Conservation (phyloP, 2,113 vertebrate species). For the Psettodes erumei region DNA sequence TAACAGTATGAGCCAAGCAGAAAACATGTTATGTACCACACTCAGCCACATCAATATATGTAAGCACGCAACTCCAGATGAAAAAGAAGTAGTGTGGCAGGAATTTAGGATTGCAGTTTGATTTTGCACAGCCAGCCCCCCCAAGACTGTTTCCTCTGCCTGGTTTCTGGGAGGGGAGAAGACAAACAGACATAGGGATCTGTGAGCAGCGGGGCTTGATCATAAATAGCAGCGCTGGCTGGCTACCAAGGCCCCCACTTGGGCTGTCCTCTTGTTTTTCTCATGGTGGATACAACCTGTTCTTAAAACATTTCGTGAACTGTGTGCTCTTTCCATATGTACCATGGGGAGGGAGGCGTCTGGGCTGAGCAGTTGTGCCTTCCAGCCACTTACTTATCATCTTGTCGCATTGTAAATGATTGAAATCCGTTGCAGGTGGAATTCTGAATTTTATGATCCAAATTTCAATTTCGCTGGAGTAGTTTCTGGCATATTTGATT, state of each 20-base stretch:
- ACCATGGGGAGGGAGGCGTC: not conserved
- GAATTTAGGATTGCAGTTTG: slow-evolving; percentile 24
- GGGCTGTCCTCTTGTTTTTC: slow-evolving; percentile 51
- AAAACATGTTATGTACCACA: not conserved
- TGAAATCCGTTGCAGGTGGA: not conserved
- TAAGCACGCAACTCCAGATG: not conserved
- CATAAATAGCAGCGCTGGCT: slow-evolving; percentile 73
- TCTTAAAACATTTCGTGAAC: slow-evolving; percentile 48
- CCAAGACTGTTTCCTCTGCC: slow-evolving; percentile 29
- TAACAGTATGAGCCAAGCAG: not conserved
- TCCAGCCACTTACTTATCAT: slow-evolving; percentile 14
- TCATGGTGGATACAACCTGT: slow-evolving; percentile 54
- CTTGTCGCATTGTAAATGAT: slow-evolving; percentile 10
- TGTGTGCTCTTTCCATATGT: slow-evolving; percentile 38
- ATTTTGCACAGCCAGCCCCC: slow-evolving; percentile 31
- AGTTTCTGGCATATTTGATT: not conserved
- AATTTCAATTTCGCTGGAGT: not conserved
- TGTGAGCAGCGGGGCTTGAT: slow-evolving; percentile 35
- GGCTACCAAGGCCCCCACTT: slow-evolving; percentile 58
- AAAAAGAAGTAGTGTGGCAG: slow-evolving; percentile 9
- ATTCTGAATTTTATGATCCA: not conserved
- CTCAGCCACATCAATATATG: not conserved
- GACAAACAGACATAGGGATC: slow-evolving; percentile 54
- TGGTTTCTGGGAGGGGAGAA: slow-evolving; percentile 34
- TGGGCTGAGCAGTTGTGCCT: not conserved